Conservation (phyloP, 2,888 invertebrate genomes). For the Gisinianus flammeolus region DNA sequence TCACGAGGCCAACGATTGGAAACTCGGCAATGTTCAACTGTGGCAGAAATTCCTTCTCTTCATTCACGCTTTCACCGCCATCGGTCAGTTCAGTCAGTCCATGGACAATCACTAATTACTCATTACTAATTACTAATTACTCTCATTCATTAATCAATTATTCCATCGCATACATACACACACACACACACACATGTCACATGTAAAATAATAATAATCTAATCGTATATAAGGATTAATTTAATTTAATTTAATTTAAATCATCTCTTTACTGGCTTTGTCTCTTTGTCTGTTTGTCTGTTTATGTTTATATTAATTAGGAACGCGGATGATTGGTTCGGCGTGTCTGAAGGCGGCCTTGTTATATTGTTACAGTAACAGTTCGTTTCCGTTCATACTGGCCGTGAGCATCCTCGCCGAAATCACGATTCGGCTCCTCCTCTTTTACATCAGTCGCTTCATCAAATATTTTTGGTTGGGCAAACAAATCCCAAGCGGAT, state of each 20-base stretch:
- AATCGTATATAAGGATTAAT: too few relatives aligned
- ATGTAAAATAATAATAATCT: too few relatives aligned
- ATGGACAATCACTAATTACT: too few relatives aligned
- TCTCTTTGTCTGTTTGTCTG: not conserved
- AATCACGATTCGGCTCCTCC: constrained; percentile 41
- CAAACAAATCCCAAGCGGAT: constrained; percentile 44
- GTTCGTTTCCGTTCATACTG: constrained; percentile 21
- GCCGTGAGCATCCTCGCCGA: constrained; percentile 33
- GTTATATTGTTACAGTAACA: constrained; percentile 32
- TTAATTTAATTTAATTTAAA: too few relatives aligned
- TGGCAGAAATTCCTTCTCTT: constrained; percentile 52
- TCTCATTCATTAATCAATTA: too few relatives aligned
- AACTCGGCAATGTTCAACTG: constrained; percentile 44
- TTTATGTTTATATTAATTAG: too few relatives aligned
- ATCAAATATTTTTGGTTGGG: constrained; percentile 42
- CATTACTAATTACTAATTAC: not conserved
- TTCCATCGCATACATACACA: not conserved
- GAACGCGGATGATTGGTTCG: constrained; percentile 47
- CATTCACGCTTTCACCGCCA: constrained; percentile 52
- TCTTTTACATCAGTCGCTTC: constrained; percentile 45
- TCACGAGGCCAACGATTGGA: constrained; percentile 49
- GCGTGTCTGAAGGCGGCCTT: constrained; percentile 49
- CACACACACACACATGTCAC: too few relatives aligned
- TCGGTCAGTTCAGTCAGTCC: constrained; percentile 38
- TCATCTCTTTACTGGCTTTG: too few relatives aligned